These are phyloP conservation scores for Fragum whitleyi DNA, from an alignment of 2,888 invertebrate genomes.

Conservation along the genomic window DNA sequence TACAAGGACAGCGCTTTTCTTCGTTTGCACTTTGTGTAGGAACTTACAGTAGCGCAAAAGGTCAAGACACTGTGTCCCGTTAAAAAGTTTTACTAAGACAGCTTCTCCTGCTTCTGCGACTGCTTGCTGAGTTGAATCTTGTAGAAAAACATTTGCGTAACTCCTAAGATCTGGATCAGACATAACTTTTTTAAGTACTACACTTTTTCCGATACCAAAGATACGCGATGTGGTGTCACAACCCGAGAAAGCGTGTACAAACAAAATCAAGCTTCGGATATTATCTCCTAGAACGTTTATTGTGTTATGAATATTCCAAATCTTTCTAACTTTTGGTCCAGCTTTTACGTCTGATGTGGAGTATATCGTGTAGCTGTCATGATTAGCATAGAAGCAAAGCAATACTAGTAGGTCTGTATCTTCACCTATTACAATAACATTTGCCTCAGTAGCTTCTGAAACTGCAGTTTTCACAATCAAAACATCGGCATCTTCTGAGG, in stretches of 20 bases:
- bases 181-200: slow-evolving; percentile 45
- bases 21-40: no score
- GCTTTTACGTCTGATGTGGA: slow-evolving; percentile 50
- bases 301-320: slow-evolving; percentile 44
- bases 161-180: slow-evolving; percentile 30
- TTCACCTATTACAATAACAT: slow-evolving; percentile 70
- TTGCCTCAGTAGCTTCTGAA: slow-evolving; percentile 10
- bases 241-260: slow-evolving; percentile 67
- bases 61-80: no score
- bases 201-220: slow-evolving; percentile 62
- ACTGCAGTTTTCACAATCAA: slow-evolving; percentile 68
- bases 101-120: no score
- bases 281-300: slow-evolving; percentile 13
- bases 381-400: slow-evolving; percentile 62
- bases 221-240: slow-evolving; percentile 66
- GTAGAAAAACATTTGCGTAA: neutral
- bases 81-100: slow-evolving; percentile 37
- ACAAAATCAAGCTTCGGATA: slow-evolving; percentile 39
- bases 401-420: slow-evolving; percentile 75
- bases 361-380: slow-evolving; percentile 20
- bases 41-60: no score
- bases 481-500: slow-evolving; percentile 71
- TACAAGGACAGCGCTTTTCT: no score
- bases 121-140: neutral
- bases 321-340: slow-evolving; percentile 55